Conservation (phyloP, 2,113 vertebrate species). For the Capra hircus region DNA sequence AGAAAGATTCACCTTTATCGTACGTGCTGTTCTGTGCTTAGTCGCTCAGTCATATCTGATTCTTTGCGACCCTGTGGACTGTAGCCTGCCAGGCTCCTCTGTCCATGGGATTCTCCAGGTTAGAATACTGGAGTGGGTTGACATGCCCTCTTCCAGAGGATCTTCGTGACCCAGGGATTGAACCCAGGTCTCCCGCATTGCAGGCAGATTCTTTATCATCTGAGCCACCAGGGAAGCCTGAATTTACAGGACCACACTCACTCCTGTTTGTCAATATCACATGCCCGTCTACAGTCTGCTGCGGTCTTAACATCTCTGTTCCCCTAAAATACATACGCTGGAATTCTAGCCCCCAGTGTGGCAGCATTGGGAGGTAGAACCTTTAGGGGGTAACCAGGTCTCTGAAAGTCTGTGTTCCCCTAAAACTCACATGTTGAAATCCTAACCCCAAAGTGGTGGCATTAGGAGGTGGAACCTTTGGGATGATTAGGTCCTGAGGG, state of each 20-base stretch:
- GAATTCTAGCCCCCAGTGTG: background rate
- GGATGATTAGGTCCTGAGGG: background rate
- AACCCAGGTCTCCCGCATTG: background rate
- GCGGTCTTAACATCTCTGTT: background rate
- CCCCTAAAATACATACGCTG: rapidly evolving
- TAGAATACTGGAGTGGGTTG: background rate
- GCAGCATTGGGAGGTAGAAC: too few relatives aligned
- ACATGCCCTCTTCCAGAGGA: background rate
- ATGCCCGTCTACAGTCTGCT: background rate
- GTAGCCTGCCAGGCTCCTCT: background rate
- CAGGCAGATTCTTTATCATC: background rate
- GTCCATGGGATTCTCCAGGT: background rate
- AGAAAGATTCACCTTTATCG: background rate
- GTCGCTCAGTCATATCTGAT: background rate
- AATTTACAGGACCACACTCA: background rate
- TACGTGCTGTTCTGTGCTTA: background rate
- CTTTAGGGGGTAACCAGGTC: background rate
- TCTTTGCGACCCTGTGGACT: background rate
- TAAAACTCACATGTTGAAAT: background rate
- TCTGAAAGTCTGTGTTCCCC: background rate
- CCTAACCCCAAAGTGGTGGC: too few relatives aligned
- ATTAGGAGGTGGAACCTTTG: background rate
- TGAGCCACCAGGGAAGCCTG: background rate
- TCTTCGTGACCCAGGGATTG: background rate
- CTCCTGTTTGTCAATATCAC: background rate